Conservation (phyloP, 1,140 invertebrate genomes). For the Pararge aegeria region DNA sequence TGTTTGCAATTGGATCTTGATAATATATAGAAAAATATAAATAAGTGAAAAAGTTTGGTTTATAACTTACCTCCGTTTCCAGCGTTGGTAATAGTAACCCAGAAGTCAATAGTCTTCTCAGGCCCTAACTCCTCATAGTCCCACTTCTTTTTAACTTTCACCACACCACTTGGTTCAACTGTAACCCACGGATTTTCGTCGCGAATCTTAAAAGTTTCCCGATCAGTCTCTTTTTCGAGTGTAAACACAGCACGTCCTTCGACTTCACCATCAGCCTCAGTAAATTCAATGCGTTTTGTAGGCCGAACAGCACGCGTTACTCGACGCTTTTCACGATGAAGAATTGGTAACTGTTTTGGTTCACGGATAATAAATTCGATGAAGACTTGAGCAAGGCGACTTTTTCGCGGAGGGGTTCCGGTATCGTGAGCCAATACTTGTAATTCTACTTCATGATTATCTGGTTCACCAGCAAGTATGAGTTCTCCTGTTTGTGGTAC, state of each 20-base stretch:
- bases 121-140: constrained; percentile 97
- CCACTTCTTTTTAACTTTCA: constrained; percentile 97
- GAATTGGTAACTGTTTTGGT: constrained; percentile 80
- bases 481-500: constrained; percentile 95
- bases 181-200: constrained; percentile 97
- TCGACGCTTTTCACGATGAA: constrained; percentile 88
- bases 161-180: constrained; percentile 93
- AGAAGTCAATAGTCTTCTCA: constrained; percentile 97
- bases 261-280: constrained; percentile 92
- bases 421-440: constrained; percentile 91
- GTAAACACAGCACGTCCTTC: constrained; percentile 94
- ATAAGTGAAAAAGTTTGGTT: not conserved
- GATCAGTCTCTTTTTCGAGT: constrained; percentile 94
- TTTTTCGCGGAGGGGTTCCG: constrained; percentile 84
- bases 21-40: not conserved
- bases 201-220: constrained; percentile 95
- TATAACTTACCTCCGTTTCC: constrained; percentile 88
- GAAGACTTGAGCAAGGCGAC: constrained; percentile 86
- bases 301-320: constrained; percentile 93
- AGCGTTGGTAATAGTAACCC: constrained; percentile 95
- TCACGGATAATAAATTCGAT: constrained; percentile 86
- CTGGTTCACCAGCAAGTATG: constrained; percentile 88
- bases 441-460: constrained; percentile 84
- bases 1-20: too few relatives aligned
- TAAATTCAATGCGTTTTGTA: constrained; percentile 95